Evolutionary conservation across 2,888 invertebrate species (phyloP), one percentile per base, ranked within the genome.

Genomic region (Embidobia sp.): DNA sequence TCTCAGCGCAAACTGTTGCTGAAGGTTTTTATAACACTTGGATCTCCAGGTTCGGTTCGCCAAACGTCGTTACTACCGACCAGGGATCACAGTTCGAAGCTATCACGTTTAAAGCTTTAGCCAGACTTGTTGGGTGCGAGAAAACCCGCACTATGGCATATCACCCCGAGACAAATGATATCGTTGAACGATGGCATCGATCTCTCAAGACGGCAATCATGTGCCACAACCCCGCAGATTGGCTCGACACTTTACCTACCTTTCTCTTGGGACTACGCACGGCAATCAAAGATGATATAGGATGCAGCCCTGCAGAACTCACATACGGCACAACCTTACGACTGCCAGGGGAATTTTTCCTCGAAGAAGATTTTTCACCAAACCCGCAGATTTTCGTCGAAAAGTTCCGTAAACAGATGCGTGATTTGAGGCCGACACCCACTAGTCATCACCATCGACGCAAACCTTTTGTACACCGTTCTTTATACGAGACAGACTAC

Each of bases 11-110:
- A 18, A 82, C 83, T 0, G 77, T 85, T 2, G 77, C 69, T 1
- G 57, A 53, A 4, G 69, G 66, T 0, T 72, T 85, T 18, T 35
- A 77, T 4, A 3, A 31, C 0, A 51, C 48, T 0, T 82, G 83
- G 80, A 66, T 84, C 5, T 27, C 79, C 3, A 69, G 75, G 4
- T 84, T 77, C 10, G 79, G 80, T 1, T 48, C 78, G 1, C 79
- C 82, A 3, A 19, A 42, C 0, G 35, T 55, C 6, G 76, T 85
- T 4, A 84, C 83, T 1, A 78, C 81, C 0, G 83, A 89, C 80
- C 85, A 85, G 77, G 88, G 90, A 63, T 83, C 19, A n/a, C 88
- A 89, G 63, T 55, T 57, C 22, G 57, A 57, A 6, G 42, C 42
- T 1, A 26, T 42, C 2, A 2, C 89, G 2, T 89, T 88, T 73